Conservation (phyloP, 92 coral and sea anemone genomes). For the Porites divaricata region DNA sequence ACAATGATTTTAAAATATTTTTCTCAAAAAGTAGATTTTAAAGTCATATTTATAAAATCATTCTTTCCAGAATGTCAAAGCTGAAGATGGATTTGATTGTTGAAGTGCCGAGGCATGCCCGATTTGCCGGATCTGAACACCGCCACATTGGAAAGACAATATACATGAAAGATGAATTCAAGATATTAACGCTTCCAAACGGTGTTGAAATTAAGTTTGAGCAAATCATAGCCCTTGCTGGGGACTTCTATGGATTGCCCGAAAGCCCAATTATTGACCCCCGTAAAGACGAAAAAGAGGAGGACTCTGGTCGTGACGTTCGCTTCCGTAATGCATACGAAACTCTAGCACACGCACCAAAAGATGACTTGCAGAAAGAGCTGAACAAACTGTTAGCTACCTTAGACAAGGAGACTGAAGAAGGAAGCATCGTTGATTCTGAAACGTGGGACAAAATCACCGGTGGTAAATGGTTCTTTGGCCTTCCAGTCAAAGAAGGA, state of each 20-base stretch:
- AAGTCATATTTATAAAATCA: too few relatives aligned
- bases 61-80: too few relatives aligned
- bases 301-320: background rate
- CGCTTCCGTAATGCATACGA: constrained; percentile 22
- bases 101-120: background rate
- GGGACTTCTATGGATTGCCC: constrained; percentile 45
- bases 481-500: constrained; percentile 26
- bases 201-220: constrained; percentile 11
- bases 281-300: background rate
- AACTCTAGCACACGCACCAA: constrained; percentile 29
- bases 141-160: background rate
- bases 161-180: background rate
- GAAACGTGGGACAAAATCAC: background rate
- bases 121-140: background rate
- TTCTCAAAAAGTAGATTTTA: too few relatives aligned
- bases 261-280: constrained; percentile 27
- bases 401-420: constrained; percentile 2
- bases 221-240: constrained; percentile 31
- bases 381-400: constrained; percentile 4
- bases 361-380: constrained; percentile 4
- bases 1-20: too few relatives aligned
- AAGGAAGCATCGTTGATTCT: background rate
- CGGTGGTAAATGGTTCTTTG: constrained; percentile 4
- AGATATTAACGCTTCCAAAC: constrained; percentile 14
- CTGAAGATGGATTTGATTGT: background rate